Conservation (phyloP, 2,888 invertebrate species). For the Drosophila aldrichi region DNA sequence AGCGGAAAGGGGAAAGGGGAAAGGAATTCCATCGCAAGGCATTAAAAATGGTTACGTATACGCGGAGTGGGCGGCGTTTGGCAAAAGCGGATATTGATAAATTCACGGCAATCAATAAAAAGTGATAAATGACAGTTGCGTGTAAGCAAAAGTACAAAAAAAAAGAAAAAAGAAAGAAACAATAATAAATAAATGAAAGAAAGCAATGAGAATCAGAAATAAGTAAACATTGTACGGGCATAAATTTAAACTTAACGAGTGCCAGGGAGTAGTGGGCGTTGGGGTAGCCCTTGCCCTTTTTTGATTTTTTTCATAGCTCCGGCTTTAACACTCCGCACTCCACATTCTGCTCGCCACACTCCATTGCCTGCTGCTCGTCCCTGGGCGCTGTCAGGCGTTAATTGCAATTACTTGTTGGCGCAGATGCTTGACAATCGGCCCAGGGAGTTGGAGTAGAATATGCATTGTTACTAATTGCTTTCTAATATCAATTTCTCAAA, state of each 20-base stretch:
- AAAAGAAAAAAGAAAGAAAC: neutral
- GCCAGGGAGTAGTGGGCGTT: neutral
- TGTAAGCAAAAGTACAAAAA: slow-evolving; percentile 57
- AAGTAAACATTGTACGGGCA: slow-evolving; percentile 63
- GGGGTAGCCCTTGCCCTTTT: slow-evolving; percentile 1
- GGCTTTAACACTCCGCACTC: neutral
- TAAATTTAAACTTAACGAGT: slow-evolving; percentile 74
- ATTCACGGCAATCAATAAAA: slow-evolving; percentile 79
- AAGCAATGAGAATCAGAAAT: slow-evolving; percentile 50
- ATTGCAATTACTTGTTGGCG: slow-evolving; percentile 51
- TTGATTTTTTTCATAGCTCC: neutral
- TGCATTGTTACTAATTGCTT: slow-evolving; percentile 64
- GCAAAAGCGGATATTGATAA: slow-evolving; percentile 78
- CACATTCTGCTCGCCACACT: neutral
- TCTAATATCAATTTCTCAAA: slow-evolving; percentile 74
- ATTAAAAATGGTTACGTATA: slow-evolving; percentile 77
- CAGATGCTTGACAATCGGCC: slow-evolving; percentile 13
- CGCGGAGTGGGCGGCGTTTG: slow-evolving; percentile 48
- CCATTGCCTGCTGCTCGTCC: neutral
- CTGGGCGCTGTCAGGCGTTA: slow-evolving; percentile 44
- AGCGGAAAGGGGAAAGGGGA: slow-evolving; percentile 4
- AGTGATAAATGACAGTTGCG: slow-evolving; percentile 79
- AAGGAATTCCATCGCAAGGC: slow-evolving; percentile 62
- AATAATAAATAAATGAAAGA: slow-evolving; percentile 32
- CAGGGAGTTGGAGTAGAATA: slow-evolving; percentile 19